Evolutionary conservation across 2,113 vertebrate genomes (phyloP).

Genomic region (Cyanistes caeruleus): DNA sequence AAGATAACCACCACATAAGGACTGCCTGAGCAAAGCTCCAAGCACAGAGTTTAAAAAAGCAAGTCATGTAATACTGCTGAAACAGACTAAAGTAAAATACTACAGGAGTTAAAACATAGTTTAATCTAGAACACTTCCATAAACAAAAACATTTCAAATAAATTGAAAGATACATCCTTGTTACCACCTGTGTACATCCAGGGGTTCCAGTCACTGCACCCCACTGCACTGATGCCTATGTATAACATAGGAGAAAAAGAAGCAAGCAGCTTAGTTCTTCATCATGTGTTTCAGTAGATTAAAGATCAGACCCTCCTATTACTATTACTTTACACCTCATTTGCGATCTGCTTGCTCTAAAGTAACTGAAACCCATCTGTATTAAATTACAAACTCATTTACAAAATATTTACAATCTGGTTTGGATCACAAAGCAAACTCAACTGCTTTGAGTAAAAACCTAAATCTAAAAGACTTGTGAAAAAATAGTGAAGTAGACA

Average conservation of each 20-base stretch:
- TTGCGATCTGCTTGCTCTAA: neutral
- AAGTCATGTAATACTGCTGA: neutral
- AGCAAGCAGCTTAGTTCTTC: neutral
- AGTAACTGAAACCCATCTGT: neutral
- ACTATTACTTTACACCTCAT: neutral
- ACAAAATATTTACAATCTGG: slow-evolving; percentile 46
- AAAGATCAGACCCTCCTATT: neutral
- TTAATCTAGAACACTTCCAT: neutral
- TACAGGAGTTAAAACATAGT: neutral
- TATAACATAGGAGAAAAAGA: slow-evolving; percentile 48
- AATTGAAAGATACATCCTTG: neutral
- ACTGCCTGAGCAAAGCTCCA: neutral
- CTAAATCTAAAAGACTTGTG: neutral
- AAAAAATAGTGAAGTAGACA: neutral
- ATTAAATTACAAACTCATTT: slow-evolving; percentile 37
- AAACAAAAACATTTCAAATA: neutral
- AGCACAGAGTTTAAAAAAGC: neutral
- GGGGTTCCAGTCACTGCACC: neutral
- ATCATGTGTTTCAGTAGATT: neutral
- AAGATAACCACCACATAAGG: neutral
- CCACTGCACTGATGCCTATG: neutral
- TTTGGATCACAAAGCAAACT: neutral
- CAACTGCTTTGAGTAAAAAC: neutral
- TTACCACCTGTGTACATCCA: neutral
- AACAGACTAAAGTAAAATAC: neutral